Percentiles rank a stretch among this genome's conserved stretches.
phyloP scores from a whole-genome alignment of 2,888 invertebrate species.

The Tachina grossa region DNA sequence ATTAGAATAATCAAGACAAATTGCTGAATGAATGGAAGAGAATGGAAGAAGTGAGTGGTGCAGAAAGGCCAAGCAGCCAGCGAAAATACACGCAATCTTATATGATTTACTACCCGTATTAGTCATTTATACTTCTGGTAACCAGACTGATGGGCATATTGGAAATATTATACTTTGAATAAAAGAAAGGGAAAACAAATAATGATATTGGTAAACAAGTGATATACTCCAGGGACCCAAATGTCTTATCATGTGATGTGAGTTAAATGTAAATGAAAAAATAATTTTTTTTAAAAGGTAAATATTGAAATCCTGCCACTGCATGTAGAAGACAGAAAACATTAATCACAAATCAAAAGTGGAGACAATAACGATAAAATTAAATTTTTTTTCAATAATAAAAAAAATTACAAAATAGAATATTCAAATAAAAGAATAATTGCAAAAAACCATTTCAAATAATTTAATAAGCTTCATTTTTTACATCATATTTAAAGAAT shows the following conservation, averaged over 20 bases:
- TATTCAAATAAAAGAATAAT: not conserved
- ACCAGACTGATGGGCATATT: conserved; percentile 55
- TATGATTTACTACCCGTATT: conserved; percentile 58
- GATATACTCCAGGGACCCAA: conserved; percentile 67
- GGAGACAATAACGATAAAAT: too few relatives aligned
- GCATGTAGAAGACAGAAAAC: not conserved
- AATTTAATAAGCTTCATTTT: too few relatives aligned
- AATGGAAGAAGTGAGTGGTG: conserved; percentile 73
- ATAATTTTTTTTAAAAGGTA: conserved; percentile 13
- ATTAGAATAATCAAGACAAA: conserved; percentile 67
- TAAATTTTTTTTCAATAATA: too few relatives aligned
- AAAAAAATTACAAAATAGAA: not conserved
- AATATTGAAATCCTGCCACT: conserved; percentile 38
- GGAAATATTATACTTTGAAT: conserved; percentile 56
- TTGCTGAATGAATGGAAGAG: conserved; percentile 71
- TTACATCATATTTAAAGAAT: too few relatives aligned
- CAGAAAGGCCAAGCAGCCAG: conserved; percentile 35
- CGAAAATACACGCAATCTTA: conserved; percentile 24
- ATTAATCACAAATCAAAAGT: not conserved
- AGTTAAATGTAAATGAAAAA: conserved; percentile 58
- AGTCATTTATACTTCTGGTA: conserved; percentile 39
- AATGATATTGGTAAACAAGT: conserved; percentile 68
- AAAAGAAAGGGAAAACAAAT: conserved; percentile 65
- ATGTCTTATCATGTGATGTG: conserved; percentile 53
- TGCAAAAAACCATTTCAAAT: not conserved